Evolutionary conservation across 2,888 invertebrate genomes (phyloP), one percentile per base, ranked within the genome.

Genomic region (Dryobotodes eremita): DNA sequence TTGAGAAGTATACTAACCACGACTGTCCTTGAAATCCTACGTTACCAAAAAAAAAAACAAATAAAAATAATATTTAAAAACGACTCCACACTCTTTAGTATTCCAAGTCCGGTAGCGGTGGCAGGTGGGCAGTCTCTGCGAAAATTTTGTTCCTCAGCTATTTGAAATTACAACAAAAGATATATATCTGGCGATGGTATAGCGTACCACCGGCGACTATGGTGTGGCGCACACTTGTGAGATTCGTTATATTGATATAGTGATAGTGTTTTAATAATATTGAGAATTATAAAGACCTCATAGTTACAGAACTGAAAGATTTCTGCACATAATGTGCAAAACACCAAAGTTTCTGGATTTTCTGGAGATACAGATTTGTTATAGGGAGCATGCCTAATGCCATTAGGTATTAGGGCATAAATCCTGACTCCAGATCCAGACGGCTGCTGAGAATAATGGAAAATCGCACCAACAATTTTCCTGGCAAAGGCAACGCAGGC

Each of bases 121-220:
- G 88, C 92, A 92, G 92, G 92, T 92, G 92, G 90, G 82, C 85
- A 86, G 87, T 86, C 83, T 86, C 87, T 82, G 80, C 88, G 86
- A 88, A 79, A 88, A 88, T 88, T 88, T 86, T 80, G 86, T 78
- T 84, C 82, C 82, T 88, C 87, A 81, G 81, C 89, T 87, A 85
- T 90, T 89, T 85, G 87, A 90, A 92, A 91, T 92, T 90, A 92
- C 88, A 86, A 83, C 84, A 84, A 70, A 73, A 77, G 71, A 87
- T 84, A 88, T 84, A 84, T 80, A 83, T 70, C 75, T 78, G 48
- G n/a, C 10, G 13, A 77, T 75, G 75, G 75, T 70, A 85, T 48
- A 77, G 79, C 75, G 50, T 46, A 57, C 42, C 36, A 57, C 64
- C 62, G 77, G 36, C 53, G n/a, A n/a, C n/a, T n/a, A n/a, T n/a